Evolutionary conservation across 2,797 vertebrate species (phyloP).

Genomic region (Pangasius krempfi): DNA sequence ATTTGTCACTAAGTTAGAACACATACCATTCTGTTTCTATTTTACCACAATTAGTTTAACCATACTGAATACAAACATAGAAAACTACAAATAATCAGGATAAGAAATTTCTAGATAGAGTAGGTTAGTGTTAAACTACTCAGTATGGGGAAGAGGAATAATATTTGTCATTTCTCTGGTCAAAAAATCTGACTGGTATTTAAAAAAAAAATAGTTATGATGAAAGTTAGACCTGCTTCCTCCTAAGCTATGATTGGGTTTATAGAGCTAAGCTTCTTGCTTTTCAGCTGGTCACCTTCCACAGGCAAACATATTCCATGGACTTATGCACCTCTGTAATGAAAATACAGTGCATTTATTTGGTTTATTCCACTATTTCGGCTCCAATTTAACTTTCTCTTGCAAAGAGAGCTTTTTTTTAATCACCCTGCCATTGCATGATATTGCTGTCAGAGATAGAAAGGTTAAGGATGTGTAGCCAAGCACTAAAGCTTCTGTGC

Average conservation of each 20-base stretch:
- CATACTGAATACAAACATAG: not conserved
- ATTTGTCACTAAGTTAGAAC: not conserved
- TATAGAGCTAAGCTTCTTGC: constrained; percentile 19
- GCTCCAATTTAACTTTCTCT: constrained; percentile 28
- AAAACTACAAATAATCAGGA: not conserved
- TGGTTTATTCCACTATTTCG: constrained; percentile 41
- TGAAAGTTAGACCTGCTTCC: constrained; percentile 27
- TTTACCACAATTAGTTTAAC: not conserved
- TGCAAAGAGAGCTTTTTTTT: constrained; percentile 12
- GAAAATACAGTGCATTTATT: constrained; percentile 46
- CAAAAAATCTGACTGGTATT: not conserved
- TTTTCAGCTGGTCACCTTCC: constrained; percentile 31
- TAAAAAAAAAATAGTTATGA: not conserved
- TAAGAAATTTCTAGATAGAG: not conserved
- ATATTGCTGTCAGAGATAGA: constrained; percentile 35
- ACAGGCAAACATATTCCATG: constrained; percentile 28
- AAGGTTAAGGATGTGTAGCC: constrained; percentile 20
- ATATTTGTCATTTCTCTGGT: not conserved
- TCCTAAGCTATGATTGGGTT: constrained; percentile 17
- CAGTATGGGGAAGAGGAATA: not conserved
- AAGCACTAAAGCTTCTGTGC: constrained; percentile 19
- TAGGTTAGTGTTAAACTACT: not conserved
- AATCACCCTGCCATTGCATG: constrained; percentile 15
- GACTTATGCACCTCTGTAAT: constrained; percentile 38
- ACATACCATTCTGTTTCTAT: not conserved